These are phyloP conservation scores for Ptiloglossa arizonensis DNA, from an alignment of 1,140 invertebrate genomes.

Conservation along the genomic window DNA sequence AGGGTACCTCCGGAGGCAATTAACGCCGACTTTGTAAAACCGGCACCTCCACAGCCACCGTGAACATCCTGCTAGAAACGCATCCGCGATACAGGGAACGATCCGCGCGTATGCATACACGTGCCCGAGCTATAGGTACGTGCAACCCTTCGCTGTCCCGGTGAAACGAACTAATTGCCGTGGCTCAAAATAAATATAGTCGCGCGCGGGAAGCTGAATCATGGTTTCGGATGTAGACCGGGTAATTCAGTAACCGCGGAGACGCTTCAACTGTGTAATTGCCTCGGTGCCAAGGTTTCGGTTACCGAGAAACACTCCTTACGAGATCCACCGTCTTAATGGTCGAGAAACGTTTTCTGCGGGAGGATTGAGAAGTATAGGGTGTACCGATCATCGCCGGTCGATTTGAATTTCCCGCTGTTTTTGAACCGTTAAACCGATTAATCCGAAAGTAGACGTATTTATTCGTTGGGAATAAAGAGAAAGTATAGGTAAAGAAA, in stretches of 20 bases:
- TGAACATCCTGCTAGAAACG: constrained; percentile 58
- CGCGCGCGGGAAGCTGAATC: constrained; percentile 54
- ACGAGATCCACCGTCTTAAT: neutral
- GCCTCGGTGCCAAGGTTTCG: neutral
- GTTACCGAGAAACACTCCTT: neutral
- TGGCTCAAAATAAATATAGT: constrained; percentile 68
- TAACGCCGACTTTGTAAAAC: constrained; percentile 78
- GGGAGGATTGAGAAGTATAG: too few species aligned
- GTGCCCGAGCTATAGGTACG: constrained; percentile 49
- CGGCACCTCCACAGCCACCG: constrained; percentile 65
- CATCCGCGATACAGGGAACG: constrained; percentile 39
- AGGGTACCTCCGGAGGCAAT: constrained; percentile 77
- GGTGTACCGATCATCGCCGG: too few species aligned
- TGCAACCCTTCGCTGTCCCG: constrained; percentile 53
- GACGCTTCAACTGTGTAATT: constrained; percentile 33
- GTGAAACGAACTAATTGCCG: constrained; percentile 69
- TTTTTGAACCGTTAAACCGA: too few species aligned
- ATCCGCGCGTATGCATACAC: constrained; percentile 46
- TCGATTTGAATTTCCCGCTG: too few species aligned
- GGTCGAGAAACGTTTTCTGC: neutral
- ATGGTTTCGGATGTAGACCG: constrained; percentile 11
- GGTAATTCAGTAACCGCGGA: constrained; percentile 27
- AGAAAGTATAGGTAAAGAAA: too few species aligned
- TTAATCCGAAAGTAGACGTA: too few species aligned
- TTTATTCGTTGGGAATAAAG: too few species aligned